Evolutionary conservation across 2,113 vertebrate species (phyloP).

Genomic region (Copsychus sechellarum): DNA sequence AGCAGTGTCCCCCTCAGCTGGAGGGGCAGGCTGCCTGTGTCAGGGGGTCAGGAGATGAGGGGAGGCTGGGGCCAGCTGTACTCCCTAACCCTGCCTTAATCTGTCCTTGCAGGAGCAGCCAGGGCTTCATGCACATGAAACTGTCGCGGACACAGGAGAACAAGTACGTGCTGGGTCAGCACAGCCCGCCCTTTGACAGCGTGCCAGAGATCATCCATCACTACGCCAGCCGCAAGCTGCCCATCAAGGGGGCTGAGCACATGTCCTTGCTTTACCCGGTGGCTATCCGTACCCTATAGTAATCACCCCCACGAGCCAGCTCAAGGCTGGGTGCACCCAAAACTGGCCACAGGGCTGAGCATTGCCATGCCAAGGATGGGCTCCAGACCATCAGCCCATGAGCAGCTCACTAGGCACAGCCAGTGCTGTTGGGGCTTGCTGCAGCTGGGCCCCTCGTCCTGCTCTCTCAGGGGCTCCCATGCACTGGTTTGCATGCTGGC

Average conservation of each 20-base stretch:
- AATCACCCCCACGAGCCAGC: background rate
- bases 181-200: constrained; percentile 94
- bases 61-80: too few species aligned
- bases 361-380: background rate
- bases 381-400: background rate
- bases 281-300: constrained; percentile 93
- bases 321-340: background rate
- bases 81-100: background rate
- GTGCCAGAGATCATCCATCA: constrained; percentile 96
- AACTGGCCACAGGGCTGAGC: background rate
- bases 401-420: background rate
- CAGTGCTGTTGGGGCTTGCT: background rate
- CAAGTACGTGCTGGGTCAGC: constrained; percentile 95
- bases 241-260: constrained; percentile 97
- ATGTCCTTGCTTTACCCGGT: constrained; percentile 98
- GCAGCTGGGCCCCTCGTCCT: background rate
- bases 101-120: constrained; percentile 88
- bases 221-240: constrained; percentile 96
- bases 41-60: background rate
- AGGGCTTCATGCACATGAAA: constrained; percentile 99
- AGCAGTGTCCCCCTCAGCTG: background rate
- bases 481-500: background rate
- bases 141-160: constrained; percentile 93
- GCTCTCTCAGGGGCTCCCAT: background rate
- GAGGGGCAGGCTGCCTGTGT: background rate